Percentiles rank a stretch among this genome's conserved stretches.
Conservation (phyloP, 2,888 invertebrate species). For the Erebia ligea region DNA sequence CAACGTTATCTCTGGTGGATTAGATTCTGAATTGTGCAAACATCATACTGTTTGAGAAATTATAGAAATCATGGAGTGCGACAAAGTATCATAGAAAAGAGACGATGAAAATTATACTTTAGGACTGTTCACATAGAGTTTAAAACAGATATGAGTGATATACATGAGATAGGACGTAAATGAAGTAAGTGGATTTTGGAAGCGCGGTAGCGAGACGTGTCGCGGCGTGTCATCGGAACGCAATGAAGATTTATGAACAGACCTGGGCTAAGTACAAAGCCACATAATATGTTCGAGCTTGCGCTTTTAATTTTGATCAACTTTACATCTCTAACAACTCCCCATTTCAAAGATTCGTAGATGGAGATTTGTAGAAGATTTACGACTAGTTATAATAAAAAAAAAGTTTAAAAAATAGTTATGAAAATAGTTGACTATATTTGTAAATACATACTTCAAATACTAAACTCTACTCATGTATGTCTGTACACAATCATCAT, state of each 20-base stretch:
- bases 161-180: constrained; percentile 56
- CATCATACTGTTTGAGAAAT: constrained; percentile 55
- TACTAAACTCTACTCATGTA: too few species aligned
- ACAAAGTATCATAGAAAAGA: constrained; percentile 50
- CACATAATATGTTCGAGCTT: constrained; percentile 56
- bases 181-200: constrained; percentile 49
- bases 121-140: constrained; percentile 41
- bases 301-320: constrained; percentile 32
- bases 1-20: constrained; percentile 55
- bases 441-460: too few species aligned
- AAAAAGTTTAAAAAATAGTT: too few species aligned
- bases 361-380: too few species aligned
- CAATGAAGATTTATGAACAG: constrained; percentile 83
- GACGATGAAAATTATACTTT: constrained; percentile 25
- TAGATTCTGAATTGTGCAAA: constrained; percentile 57
- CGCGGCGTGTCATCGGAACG: constrained; percentile 82
- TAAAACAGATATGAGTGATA: constrained; percentile 40
- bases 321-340: constrained; percentile 22
- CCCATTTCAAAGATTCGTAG: too few species aligned
- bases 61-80: constrained; percentile 63
- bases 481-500: too few species aligned
- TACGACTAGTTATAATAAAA: too few species aligned
- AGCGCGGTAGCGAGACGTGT: constrained; percentile 82
- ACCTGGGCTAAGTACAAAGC: constrained; percentile 64
- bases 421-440: too few species aligned